Base-by-base conservation (phyloP, 2,888 invertebrate genomes). In the Blastobasis lacticolella region DNA sequence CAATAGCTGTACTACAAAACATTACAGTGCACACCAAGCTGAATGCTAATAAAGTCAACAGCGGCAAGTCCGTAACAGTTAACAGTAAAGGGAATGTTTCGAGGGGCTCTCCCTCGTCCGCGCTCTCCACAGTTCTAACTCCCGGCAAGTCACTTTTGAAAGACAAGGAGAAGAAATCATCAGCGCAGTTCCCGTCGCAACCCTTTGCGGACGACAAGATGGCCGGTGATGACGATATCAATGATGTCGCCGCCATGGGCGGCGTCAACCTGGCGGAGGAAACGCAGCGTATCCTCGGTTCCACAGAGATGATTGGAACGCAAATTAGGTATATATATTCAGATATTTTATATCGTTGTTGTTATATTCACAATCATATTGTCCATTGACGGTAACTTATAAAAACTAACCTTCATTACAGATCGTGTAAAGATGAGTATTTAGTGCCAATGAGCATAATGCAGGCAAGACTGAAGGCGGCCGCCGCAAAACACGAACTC, bases 231-330 rank as follows among this genome's bases (percentile, higher is more conserved):
- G 98, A 98, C 75, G 98, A 99, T 78, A 97, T 98, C 69, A 99
- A 98, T 73, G 98, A 99, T 87, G 98, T 99, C 9, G 98, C 98
- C 38, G 97, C 98, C 7, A 98, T 99, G 98, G 98, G 98, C 58
- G 98, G 98, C 49, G 98, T 99, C 51, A 99, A 99, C 87, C 90
- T 99, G 67, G 95, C 95, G 0, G 98, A 99, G 83, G 98, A 99
- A 83, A 94, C 95, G 42, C 97, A 97, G 78, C 93, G 96, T 78
- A 98, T 98, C 70, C 90, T 98, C 55, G 96, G 96, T 9, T 93
- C 95, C 10, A 95, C 96, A 2, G 96, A 97, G 69, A 92, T 95
- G 77, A 95, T 97, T 59, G 96, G 96, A 37, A 94, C 95, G 1
- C 96, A 96, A 77, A 94, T 95, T 56, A 85, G 91, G 74, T 81